These are phyloP conservation scores for Agriopis leucophaearia DNA, from an alignment of 2,888 invertebrate genomes.

Conservation along the genomic window DNA sequence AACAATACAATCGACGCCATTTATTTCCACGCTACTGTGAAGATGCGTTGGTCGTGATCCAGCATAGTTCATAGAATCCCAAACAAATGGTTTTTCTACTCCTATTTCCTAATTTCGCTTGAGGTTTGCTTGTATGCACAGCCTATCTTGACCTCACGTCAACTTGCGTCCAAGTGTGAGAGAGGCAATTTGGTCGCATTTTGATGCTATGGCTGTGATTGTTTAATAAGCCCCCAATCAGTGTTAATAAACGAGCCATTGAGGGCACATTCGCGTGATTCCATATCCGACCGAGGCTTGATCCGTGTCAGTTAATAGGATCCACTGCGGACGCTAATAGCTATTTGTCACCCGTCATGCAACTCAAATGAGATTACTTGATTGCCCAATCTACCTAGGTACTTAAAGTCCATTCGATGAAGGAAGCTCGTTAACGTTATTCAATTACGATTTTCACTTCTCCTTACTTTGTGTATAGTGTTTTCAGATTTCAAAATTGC, in stretches of 20 bases:
- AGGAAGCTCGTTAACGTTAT: constrained; percentile 24
- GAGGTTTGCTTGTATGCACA: neutral
- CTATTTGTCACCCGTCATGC: constrained; percentile 78
- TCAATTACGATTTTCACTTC: constrained; percentile 8
- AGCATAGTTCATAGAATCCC: no score
- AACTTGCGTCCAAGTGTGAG: neutral
- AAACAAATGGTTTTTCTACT: neutral
- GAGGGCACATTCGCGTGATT: constrained; percentile 57
- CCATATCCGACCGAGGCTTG: constrained; percentile 53
- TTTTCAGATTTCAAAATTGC: neutral
- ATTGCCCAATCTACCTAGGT: constrained; percentile 54
- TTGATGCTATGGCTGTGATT: constrained; percentile 2
- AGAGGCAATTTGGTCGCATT: neutral
- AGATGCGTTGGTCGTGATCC: no score
- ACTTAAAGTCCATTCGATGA: constrained; percentile 53
- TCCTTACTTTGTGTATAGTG: neutral
- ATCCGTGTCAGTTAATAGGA: constrained; percentile 62
- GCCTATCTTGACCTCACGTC: neutral
- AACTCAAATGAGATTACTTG: constrained; percentile 74
- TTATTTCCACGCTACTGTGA: no score
- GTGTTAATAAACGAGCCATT: constrained; percentile 71
- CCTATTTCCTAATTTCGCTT: neutral
- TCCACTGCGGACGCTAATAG: constrained; percentile 70
- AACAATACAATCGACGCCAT: no score
- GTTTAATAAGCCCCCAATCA: constrained; percentile 32